Conservation (phyloP, 2,888 invertebrate species). For the Hemaris fuciformis region DNA sequence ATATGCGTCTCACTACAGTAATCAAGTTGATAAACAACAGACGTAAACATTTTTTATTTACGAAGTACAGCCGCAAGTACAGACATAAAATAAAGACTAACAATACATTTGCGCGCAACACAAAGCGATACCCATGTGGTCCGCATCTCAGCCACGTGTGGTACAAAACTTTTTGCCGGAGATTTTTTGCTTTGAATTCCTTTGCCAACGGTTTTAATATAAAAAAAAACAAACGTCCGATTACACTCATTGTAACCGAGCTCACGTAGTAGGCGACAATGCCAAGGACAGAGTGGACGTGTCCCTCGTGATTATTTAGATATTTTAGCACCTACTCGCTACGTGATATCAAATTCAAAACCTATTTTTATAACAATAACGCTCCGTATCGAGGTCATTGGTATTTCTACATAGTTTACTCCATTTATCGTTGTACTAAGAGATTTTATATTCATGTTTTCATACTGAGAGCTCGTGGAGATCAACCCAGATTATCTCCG, state of each 20-base stretch:
- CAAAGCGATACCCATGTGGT: constrained; percentile 14
- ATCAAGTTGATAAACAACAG: too few relatives aligned
- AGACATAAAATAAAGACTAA: neutral
- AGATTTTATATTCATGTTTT: too few relatives aligned
- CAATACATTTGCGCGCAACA: constrained; percentile 1
- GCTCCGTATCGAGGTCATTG: neutral
- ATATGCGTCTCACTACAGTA: too few relatives aligned
- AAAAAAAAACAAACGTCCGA: constrained; percentile 33
- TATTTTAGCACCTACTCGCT: constrained; percentile 14
- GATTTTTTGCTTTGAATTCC: constrained; percentile 54
- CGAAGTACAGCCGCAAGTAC: neutral
- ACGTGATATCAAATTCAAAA: neutral
- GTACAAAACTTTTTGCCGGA: constrained; percentile 35
- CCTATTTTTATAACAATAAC: neutral
- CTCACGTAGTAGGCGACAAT: constrained; percentile 29
- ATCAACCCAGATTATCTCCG: too few relatives aligned
- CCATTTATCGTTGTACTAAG: neutral
- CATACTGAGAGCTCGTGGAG: too few relatives aligned
- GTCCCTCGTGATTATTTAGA: constrained; percentile 14
- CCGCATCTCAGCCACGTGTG: constrained; percentile 38
- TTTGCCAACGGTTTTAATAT: constrained; percentile 37
- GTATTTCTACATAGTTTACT: neutral
- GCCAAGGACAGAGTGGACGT: constrained; percentile 25
- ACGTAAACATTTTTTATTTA: neutral
- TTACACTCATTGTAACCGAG: constrained; percentile 44